Conservation (phyloP, 2,113 vertebrate genomes). For the Cyanoliseus patagonus region DNA sequence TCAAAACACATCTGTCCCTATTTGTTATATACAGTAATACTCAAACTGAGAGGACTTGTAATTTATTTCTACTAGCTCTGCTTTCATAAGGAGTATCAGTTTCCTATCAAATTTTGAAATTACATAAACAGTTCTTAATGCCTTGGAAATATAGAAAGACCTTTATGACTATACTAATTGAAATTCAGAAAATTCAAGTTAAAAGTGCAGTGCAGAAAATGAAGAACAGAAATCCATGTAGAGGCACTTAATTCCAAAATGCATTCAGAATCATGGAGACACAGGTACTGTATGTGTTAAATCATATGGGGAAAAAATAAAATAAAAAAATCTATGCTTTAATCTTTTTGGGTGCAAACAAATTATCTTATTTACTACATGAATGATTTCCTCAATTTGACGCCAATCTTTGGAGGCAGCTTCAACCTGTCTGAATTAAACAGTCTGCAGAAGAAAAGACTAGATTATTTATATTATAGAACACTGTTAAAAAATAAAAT, state of each 20-base stretch:
- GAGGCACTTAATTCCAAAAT: constrained; percentile 42
- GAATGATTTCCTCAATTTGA: constrained; percentile 90
- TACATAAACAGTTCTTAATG: background rate
- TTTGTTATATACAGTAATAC: background rate
- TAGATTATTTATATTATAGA: constrained; percentile 79
- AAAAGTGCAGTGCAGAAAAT: background rate
- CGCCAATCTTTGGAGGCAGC: constrained; percentile 83
- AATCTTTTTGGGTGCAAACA: constrained; percentile 80
- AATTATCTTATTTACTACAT: constrained; percentile 90
- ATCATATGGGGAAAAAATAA: constrained; percentile 32
- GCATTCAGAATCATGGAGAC: constrained; percentile 18
- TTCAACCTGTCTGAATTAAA: constrained; percentile 81
- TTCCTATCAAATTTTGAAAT: background rate
- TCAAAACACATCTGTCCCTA: background rate
- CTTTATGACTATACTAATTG: background rate
- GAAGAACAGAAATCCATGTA: background rate
- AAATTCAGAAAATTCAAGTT: background rate
- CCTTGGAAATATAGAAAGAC: background rate
- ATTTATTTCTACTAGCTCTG: background rate
- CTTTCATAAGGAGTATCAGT: background rate
- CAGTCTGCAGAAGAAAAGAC: constrained; percentile 75
- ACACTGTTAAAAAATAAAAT: constrained; percentile 65
- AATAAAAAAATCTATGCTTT: constrained; percentile 77
- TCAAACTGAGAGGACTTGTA: background rate
- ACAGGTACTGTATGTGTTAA: constrained; percentile 69